Percentiles rank a stretch among this genome's conserved stretches.
Evolutionary conservation across 2,888 invertebrate species (phyloP).

Genomic region (Stictocephala bisonia): DNA sequence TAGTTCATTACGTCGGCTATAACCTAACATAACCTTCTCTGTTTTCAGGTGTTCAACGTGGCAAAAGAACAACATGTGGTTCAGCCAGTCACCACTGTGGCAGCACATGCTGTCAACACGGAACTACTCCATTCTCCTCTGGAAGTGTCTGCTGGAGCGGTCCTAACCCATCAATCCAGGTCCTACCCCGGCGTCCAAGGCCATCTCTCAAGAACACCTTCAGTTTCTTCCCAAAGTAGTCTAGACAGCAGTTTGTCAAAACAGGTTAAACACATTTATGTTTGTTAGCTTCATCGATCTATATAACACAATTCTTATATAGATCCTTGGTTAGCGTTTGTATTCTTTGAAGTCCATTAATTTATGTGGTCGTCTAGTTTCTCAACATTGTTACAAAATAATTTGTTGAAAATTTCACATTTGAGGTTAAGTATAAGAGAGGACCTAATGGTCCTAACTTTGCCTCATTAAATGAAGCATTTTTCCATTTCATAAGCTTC

Average conservation of each 20-base stretch:
- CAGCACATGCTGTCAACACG: constrained; percentile 64
- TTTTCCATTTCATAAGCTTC: too few relatives aligned
- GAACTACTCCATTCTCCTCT: constrained; percentile 66
- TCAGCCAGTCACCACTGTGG: constrained; percentile 67
- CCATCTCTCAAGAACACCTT: constrained; percentile 79
- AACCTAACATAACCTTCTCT: too few relatives aligned
- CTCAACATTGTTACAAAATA: too few relatives aligned
- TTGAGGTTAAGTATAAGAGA: too few relatives aligned
- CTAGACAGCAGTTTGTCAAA: constrained; percentile 79
- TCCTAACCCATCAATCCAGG: constrained; percentile 73
- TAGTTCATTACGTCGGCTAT: too few relatives aligned
- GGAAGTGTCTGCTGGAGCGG: constrained; percentile 61
- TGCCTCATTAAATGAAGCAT: too few relatives aligned
- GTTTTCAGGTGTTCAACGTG: constrained; percentile 74
- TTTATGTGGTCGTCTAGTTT: too few relatives aligned
- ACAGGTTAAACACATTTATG: too few relatives aligned
- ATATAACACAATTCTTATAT: background rate
- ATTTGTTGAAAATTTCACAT: too few relatives aligned
- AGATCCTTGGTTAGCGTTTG: too few relatives aligned
- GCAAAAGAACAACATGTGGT: constrained; percentile 73
- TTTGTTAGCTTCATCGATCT: background rate
- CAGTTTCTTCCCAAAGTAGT: constrained; percentile 86
- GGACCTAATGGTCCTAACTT: too few relatives aligned
- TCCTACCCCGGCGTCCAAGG: constrained; percentile 69
- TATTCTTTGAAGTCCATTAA: too few relatives aligned